These are phyloP conservation scores for Ornithoptera priamus DNA, from an alignment of 2,888 invertebrate species.

Conservation along the genomic window DNA sequence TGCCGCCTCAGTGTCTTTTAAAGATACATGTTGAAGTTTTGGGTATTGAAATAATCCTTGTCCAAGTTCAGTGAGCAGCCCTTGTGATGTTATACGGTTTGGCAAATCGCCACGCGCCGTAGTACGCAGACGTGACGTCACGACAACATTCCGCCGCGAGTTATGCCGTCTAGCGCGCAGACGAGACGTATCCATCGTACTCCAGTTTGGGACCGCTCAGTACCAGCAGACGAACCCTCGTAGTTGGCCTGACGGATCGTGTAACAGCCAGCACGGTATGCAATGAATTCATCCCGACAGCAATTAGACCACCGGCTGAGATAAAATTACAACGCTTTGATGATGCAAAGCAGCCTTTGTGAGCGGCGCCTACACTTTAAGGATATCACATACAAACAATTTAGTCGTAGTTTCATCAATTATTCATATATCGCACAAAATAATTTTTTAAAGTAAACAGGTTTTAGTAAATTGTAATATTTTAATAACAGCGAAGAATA, in stretches of 20 bases:
- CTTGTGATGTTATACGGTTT: constrained; percentile 33
- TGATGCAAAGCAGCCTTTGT: too few relatives aligned
- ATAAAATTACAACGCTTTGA: constrained; percentile 12
- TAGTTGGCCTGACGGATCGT: constrained; percentile 10
- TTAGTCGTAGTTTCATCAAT: too few relatives aligned
- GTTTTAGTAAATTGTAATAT: too few relatives aligned
- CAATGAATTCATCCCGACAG: constrained; percentile 12
- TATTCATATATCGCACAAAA: too few relatives aligned
- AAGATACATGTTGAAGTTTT: too few relatives aligned
- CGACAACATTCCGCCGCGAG: constrained; percentile 40
- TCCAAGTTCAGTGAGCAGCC: constrained; percentile 28
- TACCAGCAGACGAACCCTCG: constrained; percentile 13
- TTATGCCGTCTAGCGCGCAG: constrained; percentile 30
- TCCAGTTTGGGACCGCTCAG: constrained; percentile 15
- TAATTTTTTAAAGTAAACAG: too few relatives aligned
- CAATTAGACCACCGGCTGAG: constrained; percentile 23
- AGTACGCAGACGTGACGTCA: constrained; percentile 58
- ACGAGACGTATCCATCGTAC: constrained; percentile 25
- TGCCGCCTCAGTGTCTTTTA: too few relatives aligned
- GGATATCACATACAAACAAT: too few relatives aligned
- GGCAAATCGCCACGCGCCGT: constrained; percentile 45
- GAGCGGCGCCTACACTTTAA: too few relatives aligned
- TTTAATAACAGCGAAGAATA: too few relatives aligned
- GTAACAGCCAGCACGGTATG: constrained; percentile 10
- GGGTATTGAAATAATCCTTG: background rate